phyloP scores from a whole-genome alignment of 2,888 invertebrate genomes.

The Lycophotia porphyrea region DNA sequence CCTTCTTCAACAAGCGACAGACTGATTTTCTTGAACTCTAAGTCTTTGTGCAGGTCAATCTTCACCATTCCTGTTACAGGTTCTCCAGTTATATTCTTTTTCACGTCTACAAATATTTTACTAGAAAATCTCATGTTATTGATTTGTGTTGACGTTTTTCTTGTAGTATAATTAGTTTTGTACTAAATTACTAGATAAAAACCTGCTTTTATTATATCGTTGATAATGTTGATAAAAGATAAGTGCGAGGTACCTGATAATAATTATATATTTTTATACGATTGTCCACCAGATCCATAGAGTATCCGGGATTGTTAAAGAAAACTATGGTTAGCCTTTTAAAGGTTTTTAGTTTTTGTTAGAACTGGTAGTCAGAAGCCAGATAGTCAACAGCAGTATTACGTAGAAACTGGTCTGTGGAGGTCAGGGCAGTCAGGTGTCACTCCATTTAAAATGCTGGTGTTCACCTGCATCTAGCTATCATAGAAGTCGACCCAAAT shows the following conservation, averaged over 20 bases:
- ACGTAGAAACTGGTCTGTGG: not conserved
- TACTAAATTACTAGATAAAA: slow-evolving; percentile 12
- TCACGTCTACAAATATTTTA: not conserved
- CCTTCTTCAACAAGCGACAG: not conserved
- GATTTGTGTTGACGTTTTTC: not conserved
- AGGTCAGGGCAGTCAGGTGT: too few relatives aligned
- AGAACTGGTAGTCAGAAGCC: not conserved
- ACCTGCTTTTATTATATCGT: not conserved
- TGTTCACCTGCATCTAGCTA: too few relatives aligned
- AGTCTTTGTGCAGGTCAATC: not conserved
- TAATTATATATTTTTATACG: not conserved
- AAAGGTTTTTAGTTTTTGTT: not conserved
- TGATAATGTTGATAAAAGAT: slow-evolving; percentile 12
- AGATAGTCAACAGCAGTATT: not conserved
- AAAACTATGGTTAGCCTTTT: not conserved
- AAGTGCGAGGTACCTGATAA: not conserved
- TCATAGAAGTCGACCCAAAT: too few relatives aligned
- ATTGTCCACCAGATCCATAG: not conserved
- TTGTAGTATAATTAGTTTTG: not conserved
- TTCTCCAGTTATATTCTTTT: not conserved
- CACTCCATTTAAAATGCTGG: too few relatives aligned
- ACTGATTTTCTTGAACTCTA: not conserved
- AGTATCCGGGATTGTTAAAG: not conserved
- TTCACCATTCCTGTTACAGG: not conserved
- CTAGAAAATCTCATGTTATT: not conserved